Evolutionary conservation across 2,797 vertebrate genomes (phyloP).

Genomic region (Microcaecilia unicolor): DNA sequence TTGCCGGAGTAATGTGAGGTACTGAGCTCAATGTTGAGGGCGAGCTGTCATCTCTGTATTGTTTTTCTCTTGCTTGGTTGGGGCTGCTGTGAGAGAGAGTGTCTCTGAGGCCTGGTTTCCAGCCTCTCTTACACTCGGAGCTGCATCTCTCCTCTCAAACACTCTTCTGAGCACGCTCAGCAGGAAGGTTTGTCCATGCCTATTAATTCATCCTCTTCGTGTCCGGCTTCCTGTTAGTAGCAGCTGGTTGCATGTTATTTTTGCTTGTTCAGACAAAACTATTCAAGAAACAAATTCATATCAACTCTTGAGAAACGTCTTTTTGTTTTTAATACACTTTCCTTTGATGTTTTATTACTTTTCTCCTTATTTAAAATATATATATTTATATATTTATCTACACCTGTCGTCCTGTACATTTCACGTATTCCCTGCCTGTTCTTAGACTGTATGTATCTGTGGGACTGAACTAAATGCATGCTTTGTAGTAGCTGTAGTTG

Average conservation of each 20-base stretch:
- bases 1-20: conserved; percentile 57
- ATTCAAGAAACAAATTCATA: conserved; percentile 60
- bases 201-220: conserved; percentile 70
- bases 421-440: conserved; percentile 67
- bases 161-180: conserved; percentile 73
- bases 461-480: conserved; percentile 71
- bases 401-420: conserved; percentile 61
- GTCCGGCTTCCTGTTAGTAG: conserved; percentile 70
- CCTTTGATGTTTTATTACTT: conserved; percentile 42
- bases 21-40: conserved; percentile 64
- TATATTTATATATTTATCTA: conserved; percentile 17
- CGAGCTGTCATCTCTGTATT: conserved; percentile 73
- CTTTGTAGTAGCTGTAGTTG: conserved; percentile 61
- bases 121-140: conserved; percentile 73
- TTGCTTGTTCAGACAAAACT: conserved; percentile 71
- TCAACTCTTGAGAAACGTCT: conserved; percentile 64
- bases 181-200: conserved; percentile 75
- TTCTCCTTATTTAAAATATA: conserved; percentile 52
- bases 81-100: conserved; percentile 72
- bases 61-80: conserved; percentile 78
- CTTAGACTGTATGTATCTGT: conserved; percentile 69
- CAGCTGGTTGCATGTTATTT: conserved; percentile 75
- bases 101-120: conserved; percentile 71
- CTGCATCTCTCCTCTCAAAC: conserved; percentile 73
- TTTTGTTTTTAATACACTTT: conserved; percentile 45